These are phyloP conservation scores for Mechanitis messenoides DNA, from an alignment of 2,888 invertebrate genomes.

Conservation along the genomic window DNA sequence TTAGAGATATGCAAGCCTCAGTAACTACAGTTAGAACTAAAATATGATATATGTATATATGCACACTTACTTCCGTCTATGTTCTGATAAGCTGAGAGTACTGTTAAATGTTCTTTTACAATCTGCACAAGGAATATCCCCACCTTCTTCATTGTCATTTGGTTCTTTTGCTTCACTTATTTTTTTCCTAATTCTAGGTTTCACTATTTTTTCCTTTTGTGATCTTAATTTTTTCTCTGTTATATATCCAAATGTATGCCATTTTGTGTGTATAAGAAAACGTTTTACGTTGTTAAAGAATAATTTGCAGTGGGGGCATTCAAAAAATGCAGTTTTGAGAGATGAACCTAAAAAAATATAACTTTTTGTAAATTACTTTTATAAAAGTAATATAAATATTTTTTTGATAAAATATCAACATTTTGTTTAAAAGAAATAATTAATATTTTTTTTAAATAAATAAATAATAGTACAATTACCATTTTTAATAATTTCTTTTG, in stretches of 20 bases:
- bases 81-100: constrained; percentile 55
- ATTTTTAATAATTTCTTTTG: constrained; percentile 40
- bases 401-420: too few relatives aligned
- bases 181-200: constrained; percentile 35
- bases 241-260: constrained; percentile 62
- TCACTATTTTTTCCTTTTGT: constrained; percentile 42
- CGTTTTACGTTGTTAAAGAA: constrained; percentile 58
- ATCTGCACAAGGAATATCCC: constrained; percentile 44
- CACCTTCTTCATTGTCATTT: background rate
- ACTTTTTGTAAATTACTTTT: background rate
- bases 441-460: background rate
- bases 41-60: background rate
- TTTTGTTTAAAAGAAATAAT: background rate
- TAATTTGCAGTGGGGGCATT: constrained; percentile 56
- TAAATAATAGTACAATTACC: constrained; percentile 38
- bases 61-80: constrained; percentile 49
- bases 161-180: background rate
- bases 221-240: constrained; percentile 46
- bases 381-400: too few relatives aligned
- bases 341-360: constrained; percentile 34
- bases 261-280: constrained; percentile 62
- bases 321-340: constrained; percentile 39
- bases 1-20: too few relatives aligned
- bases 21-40: too few relatives aligned
- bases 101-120: constrained; percentile 56